Percentiles rank a stretch among this genome's conserved stretches.
Evolutionary conservation across 23 tunicate genomes (phyloP).

Genomic region (Diplosoma virens): DNA sequence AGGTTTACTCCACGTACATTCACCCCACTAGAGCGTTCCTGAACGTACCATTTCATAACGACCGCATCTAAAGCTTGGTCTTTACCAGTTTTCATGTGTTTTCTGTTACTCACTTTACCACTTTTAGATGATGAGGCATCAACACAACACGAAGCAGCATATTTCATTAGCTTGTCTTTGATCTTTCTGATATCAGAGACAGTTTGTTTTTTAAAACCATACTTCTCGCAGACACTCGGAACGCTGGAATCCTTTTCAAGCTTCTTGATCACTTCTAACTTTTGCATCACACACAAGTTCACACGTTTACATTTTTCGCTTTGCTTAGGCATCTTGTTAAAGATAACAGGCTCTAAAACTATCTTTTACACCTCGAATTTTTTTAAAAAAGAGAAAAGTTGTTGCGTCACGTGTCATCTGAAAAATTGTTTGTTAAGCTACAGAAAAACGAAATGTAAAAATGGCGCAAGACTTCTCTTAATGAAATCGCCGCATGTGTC

Average conservation of each 20-base stretch:
- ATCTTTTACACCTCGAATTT: too few relatives aligned
- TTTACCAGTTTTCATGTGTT: background rate
- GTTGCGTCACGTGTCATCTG: too few relatives aligned
- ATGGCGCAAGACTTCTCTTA: too few relatives aligned
- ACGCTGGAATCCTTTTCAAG: background rate
- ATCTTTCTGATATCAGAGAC: slow-evolving; percentile 11
- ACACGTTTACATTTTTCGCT: slow-evolving; percentile 11
- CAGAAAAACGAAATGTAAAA: too few relatives aligned
- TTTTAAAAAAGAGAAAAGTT: too few relatives aligned
- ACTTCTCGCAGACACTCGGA: slow-evolving; percentile 11
- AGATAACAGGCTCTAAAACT: too few relatives aligned
- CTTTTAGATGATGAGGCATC: slow-evolving; percentile 1
- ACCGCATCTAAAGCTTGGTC: slow-evolving; percentile 9
- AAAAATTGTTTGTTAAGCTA: too few relatives aligned
- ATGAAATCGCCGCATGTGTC: too few relatives aligned
- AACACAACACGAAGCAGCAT: slow-evolving; percentile 3
- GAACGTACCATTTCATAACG: slow-evolving; percentile 8
- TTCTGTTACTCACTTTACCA: background rate
- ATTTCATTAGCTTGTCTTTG: slow-evolving; percentile 10
- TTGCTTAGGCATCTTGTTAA: slow-evolving; percentile 3
- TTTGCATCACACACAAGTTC: slow-evolving; percentile 15
- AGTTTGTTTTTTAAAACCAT: background rate
- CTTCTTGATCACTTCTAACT: slow-evolving; percentile 11
- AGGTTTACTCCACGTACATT: background rate
- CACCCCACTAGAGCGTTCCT: slow-evolving; percentile 11